phyloP scores from a whole-genome alignment of 1,140 invertebrate genomes.

The Saccostrea cuccullata region DNA sequence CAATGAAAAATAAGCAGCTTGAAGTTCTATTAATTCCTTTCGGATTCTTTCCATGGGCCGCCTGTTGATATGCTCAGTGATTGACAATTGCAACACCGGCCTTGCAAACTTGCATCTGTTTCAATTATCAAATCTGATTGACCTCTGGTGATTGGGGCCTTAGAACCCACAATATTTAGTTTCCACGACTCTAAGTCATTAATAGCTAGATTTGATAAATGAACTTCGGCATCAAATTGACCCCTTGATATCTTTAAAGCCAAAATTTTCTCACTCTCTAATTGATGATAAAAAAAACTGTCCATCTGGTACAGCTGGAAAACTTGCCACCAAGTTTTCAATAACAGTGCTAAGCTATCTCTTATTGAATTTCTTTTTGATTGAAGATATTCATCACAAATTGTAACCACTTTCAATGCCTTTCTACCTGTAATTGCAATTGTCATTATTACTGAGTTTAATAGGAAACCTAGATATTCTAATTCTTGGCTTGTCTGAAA shows the following conservation, averaged over 20 bases:
- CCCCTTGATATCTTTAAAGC: too few species aligned
- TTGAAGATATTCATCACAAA: conserved; percentile 1
- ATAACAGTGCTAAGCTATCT: neutral
- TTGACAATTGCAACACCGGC: too few species aligned
- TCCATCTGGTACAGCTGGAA: conserved; percentile 14
- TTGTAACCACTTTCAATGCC: neutral
- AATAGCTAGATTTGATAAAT: too few species aligned
- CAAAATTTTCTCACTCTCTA: too few species aligned
- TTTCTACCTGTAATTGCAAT: neutral
- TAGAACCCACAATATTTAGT: too few species aligned
- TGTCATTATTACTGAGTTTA: neutral
- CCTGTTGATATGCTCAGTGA: too few species aligned
- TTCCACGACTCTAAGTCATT: too few species aligned
- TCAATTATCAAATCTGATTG: too few species aligned
- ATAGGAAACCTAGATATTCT: neutral
- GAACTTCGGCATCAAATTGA: too few species aligned
- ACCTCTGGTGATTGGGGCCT: too few species aligned
- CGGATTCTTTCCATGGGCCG: too few species aligned
- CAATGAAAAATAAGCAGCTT: conserved; percentile 30
- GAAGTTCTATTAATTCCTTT: conserved; percentile 1
- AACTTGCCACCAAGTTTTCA: conserved; percentile 13
- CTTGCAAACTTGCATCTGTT: too few species aligned
- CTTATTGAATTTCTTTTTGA: neutral
- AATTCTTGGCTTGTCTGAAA: neutral
- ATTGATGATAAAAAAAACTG: neutral